These are phyloP conservation scores for Ptiloglossa arizonensis DNA, from an alignment of 1,140 invertebrate species.

Conservation along the genomic window DNA sequence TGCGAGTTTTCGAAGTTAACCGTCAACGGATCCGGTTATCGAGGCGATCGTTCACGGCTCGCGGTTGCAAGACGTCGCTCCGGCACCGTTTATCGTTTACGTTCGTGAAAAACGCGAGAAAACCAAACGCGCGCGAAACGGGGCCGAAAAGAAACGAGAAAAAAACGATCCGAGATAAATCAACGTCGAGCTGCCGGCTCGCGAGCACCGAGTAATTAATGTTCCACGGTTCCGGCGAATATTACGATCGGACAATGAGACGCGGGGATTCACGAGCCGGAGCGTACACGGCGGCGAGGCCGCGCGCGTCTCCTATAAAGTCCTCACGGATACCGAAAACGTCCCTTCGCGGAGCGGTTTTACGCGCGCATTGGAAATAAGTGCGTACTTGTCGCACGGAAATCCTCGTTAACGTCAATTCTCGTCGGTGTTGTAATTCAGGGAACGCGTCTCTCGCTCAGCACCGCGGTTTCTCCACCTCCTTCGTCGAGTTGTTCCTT, in stretches of 20 bases:
- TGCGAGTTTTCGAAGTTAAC: no score
- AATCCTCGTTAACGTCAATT: conserved; percentile 69
- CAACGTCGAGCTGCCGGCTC: not conserved
- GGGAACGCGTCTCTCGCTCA: conserved; percentile 27
- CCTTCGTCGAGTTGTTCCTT: conserved; percentile 25
- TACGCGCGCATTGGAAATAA: conserved; percentile 45
- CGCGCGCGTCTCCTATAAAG: conserved; percentile 25
- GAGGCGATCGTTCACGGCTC: no score
- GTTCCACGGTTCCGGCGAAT: conserved; percentile 7
- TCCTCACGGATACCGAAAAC: conserved; percentile 43
- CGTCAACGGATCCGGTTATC: no score
- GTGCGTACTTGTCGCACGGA: conserved; percentile 61
- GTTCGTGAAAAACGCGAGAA: not conserved
- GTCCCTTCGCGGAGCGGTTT: conserved; percentile 31
- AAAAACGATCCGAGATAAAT: not conserved
- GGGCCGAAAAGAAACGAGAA: not conserved
- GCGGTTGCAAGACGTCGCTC: no score
- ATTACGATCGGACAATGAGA: conserved; percentile 29
- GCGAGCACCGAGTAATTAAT: not conserved
- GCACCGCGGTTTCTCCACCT: not conserved
- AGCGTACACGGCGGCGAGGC: not conserved
- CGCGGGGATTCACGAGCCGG: conserved; percentile 15
- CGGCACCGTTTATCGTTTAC: no score
- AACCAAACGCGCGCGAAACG: no score
- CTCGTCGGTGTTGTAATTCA: conserved; percentile 64